These are phyloP conservation scores for Scomberomorus guttatus DNA, from an alignment of 2,797 vertebrate genomes.

Conservation along the genomic window DNA sequence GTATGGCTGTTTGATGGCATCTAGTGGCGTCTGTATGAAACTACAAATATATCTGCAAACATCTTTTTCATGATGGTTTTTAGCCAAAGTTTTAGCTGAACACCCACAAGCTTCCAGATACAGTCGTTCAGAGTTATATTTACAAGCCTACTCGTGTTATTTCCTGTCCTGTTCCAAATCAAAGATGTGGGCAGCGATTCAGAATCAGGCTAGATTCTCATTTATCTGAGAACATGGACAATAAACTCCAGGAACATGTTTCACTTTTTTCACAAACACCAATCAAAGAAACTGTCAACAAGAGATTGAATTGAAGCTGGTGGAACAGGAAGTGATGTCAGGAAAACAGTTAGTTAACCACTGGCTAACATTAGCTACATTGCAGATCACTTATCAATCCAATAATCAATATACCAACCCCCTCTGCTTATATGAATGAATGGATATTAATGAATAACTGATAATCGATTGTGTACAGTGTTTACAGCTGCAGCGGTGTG, in stretches of 20 bases:
- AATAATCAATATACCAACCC: background rate
- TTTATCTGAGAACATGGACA: too few species aligned
- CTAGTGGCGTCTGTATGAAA: background rate
- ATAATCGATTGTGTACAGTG: conserved; percentile 42
- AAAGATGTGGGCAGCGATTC: background rate
- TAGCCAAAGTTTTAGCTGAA: too few species aligned
- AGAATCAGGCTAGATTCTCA: too few species aligned
- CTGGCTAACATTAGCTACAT: conserved; percentile 9
- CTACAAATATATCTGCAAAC: background rate
- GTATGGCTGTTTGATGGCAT: background rate
- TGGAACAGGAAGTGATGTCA: too few species aligned
- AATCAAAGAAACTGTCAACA: too few species aligned
- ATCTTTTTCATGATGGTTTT: too few species aligned
- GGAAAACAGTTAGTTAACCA: background rate
- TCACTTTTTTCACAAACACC: too few species aligned
- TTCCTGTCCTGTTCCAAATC: background rate
- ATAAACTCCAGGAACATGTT: too few species aligned
- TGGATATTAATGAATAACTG: conserved; percentile 1
- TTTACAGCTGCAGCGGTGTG: conserved; percentile 58
- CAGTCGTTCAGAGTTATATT: too few species aligned
- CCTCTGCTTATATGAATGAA: background rate
- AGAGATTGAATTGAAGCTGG: too few species aligned
- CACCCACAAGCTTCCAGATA: too few species aligned
- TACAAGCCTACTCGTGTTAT: too few species aligned
- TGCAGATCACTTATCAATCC: background rate